Percentiles rank a stretch among this genome's conserved stretches.
These are phyloP conservation scores for Sebastes alutus DNA, from an alignment of 2,797 vertebrate genomes.

Conservation along the genomic window DNA sequence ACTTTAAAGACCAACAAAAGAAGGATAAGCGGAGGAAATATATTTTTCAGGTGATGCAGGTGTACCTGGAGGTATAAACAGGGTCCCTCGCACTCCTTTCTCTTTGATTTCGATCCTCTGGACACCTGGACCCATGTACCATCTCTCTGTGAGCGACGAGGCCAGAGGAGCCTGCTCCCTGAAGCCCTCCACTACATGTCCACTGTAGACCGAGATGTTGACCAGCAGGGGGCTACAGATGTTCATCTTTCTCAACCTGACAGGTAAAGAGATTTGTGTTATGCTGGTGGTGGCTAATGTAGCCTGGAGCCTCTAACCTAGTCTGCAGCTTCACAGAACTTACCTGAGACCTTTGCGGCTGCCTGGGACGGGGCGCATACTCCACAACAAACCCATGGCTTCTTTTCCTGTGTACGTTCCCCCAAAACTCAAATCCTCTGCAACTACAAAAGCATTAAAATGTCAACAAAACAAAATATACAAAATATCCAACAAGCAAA, in stretches of 20 bases:
- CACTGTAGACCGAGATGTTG: constrained; percentile 59
- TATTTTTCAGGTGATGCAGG: neutral
- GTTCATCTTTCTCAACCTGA: constrained; percentile 71
- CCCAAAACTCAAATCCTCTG: constrained; percentile 65
- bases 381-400: constrained; percentile 78
- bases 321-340: neutral
- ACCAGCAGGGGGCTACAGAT: constrained; percentile 62
- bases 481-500: neutral
- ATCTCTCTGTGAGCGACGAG: constrained; percentile 64
- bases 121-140: constrained; percentile 76
- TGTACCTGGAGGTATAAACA: constrained; percentile 75
- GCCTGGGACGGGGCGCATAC: constrained; percentile 67
- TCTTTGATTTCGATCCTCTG: constrained; percentile 54
- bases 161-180: constrained; percentile 51
- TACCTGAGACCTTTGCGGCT: constrained; percentile 70
- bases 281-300: neutral
- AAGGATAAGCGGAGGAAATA: neutral
- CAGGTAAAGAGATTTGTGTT: neutral
- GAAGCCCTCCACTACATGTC: constrained; percentile 58
- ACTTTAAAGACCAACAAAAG: neutral
- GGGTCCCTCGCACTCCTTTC: constrained; percentile 57
- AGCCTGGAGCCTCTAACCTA: neutral
- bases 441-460: constrained; percentile 35
- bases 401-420: constrained; percentile 72
- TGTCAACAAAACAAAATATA: neutral